phyloP scores from a whole-genome alignment of 2,888 invertebrate genomes.

The Dichetophora obliterata region DNA sequence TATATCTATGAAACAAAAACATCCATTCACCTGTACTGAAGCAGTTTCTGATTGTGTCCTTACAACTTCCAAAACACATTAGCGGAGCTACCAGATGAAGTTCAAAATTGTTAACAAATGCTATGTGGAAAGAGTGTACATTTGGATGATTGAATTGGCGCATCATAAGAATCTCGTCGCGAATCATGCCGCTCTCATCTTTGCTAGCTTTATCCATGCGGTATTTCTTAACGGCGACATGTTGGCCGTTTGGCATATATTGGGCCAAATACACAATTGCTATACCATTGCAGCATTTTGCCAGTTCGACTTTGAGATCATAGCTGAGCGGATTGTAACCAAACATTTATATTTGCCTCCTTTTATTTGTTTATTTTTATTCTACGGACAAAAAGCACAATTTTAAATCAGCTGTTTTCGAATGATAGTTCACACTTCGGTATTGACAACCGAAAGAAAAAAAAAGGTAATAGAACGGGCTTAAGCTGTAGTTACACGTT shows the following conservation, averaged over 20 bases:
- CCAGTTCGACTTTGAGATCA: conserved; percentile 77
- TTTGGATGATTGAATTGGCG: conserved; percentile 85
- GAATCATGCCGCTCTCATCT: conserved; percentile 72
- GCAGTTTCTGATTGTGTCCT: conserved; percentile 82
- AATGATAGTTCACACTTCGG: too few relatives aligned
- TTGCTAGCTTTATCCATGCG: conserved; percentile 78
- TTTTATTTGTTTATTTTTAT: conserved; percentile 12
- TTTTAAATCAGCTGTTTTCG: conserved; percentile 1
- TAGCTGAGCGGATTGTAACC: conserved; percentile 76
- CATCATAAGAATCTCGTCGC: conserved; percentile 84
- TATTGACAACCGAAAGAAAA: too few relatives aligned
- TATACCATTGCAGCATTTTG: conserved; percentile 78
- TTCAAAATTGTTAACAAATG: conserved; percentile 83
- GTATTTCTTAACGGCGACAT: conserved; percentile 82
- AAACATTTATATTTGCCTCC: conserved; percentile 68
- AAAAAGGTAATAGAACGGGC: too few relatives aligned
- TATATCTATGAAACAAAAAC: neutral
- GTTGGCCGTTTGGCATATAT: conserved; percentile 76
- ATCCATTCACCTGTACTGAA: conserved; percentile 71
- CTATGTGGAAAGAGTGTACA: conserved; percentile 80
- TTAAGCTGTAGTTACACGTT: too few relatives aligned
- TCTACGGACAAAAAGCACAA: neutral
- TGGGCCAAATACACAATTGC: conserved; percentile 80
- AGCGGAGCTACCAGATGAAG: conserved; percentile 85
- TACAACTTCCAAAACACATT: conserved; percentile 88